Conservation (phyloP, 2,888 invertebrate species). For the Drosophila setosimentum region DNA sequence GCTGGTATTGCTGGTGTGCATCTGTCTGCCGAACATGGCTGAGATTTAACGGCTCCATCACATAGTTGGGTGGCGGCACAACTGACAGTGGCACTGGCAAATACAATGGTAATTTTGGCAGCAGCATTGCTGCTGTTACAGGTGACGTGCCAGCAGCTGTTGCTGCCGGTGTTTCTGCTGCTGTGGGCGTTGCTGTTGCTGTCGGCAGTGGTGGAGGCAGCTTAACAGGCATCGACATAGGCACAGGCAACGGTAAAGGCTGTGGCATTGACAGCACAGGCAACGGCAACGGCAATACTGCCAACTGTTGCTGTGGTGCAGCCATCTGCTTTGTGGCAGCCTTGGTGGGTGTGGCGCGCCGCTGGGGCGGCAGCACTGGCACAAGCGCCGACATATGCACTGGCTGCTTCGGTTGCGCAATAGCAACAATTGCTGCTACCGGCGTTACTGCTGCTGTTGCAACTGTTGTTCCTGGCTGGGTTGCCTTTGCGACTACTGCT, state of each 20-base stretch:
- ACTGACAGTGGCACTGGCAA: conserved; percentile 61
- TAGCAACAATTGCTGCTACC: conserved; percentile 4
- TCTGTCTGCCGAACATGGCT: conserved; percentile 53
- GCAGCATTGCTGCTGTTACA: conserved; percentile 33
- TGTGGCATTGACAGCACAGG: conserved; percentile 10
- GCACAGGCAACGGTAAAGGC: conserved; percentile 16
- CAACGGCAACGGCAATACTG: conserved; percentile 25
- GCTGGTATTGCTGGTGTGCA: conserved; percentile 22
- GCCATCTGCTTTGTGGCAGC: conserved; percentile 69
- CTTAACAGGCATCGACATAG: conserved; percentile 21
- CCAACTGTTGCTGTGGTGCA: conserved; percentile 16
- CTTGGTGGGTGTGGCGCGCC: conserved; percentile 60
- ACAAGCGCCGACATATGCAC: conserved; percentile 5
- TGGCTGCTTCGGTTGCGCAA: conserved; percentile 7
- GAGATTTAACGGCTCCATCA: conserved; percentile 73
- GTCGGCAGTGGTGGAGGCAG: conserved; percentile 10
- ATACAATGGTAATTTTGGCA: conserved; percentile 70
- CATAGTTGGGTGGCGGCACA: conserved; percentile 37
- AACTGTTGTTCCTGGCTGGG: not conserved
- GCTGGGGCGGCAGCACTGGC: conserved; percentile 15
- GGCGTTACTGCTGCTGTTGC: conserved; percentile 5
- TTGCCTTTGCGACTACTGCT: not conserved
- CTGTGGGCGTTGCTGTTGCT: conserved; percentile 6
- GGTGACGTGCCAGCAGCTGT: not conserved
- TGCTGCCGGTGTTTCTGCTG: conserved; percentile 15